These are phyloP conservation scores for Trissonchulus sp. DNA, from an alignment of 2,888 invertebrate genomes.

Conservation along the genomic window DNA sequence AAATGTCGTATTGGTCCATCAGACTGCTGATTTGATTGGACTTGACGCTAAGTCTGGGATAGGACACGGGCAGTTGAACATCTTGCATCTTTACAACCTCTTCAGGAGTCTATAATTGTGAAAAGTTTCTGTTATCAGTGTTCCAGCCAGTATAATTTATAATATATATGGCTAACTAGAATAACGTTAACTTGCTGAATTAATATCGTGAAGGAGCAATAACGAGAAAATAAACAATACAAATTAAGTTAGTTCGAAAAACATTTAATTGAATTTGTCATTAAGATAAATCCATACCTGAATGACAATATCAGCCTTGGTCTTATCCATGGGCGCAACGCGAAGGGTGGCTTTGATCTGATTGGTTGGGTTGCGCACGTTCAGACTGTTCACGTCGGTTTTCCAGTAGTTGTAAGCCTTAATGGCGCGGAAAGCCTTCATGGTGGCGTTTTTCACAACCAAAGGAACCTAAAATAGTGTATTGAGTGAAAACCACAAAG, in stretches of 20 bases:
- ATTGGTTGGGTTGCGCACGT: constrained; percentile 15
- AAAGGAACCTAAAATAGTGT: background rate
- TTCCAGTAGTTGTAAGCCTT: constrained; percentile 25
- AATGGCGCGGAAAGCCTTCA: constrained; percentile 25
- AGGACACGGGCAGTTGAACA: constrained; percentile 33
- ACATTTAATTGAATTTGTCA: no score
- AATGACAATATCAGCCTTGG: background rate
- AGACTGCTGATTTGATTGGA: background rate
- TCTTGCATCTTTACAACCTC: constrained; percentile 33
- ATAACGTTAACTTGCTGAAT: no score
- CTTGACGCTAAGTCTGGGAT: background rate
- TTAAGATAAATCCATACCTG: no score
- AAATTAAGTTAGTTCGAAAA: no score
- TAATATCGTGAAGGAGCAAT: no score
- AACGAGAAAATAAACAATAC: no score
- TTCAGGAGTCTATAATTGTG: constrained; percentile 35
- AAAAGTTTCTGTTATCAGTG: no score
- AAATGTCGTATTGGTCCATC: background rate
- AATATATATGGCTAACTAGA: no score
- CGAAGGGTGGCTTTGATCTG: constrained; percentile 27
- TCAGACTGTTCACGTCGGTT: constrained; percentile 22
- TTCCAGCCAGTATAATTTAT: no score
- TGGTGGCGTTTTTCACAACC: background rate
- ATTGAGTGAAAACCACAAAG: no score
- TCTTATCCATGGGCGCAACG: constrained; percentile 39